Conservation (phyloP, 2,113 vertebrate genomes). For the Bubo bubo region DNA sequence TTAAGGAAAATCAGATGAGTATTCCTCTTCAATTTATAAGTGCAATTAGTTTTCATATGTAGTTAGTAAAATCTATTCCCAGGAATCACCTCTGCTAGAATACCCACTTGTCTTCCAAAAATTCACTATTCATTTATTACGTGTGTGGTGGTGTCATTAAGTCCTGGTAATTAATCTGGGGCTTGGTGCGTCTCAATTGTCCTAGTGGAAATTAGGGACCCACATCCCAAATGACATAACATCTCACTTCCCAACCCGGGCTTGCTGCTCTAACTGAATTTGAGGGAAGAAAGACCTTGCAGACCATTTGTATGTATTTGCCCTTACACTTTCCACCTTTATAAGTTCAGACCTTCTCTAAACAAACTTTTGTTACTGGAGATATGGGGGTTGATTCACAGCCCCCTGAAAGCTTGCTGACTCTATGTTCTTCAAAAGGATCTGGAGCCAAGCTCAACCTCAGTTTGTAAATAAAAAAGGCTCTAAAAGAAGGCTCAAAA, state of each 20-base stretch:
- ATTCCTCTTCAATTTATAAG: background rate
- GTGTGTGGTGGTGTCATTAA: background rate
- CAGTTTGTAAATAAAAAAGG: background rate
- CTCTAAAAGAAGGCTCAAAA: background rate
- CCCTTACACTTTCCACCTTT: background rate
- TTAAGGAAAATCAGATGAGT: constrained; percentile 1
- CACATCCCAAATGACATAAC: background rate
- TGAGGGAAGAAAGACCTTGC: background rate
- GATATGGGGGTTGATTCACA: background rate
- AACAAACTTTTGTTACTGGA: background rate
- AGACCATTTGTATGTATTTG: background rate
- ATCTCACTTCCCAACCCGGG: background rate
- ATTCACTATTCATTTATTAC: background rate
- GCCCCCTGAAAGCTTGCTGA: background rate
- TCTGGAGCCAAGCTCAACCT: background rate
- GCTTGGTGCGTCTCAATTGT: background rate
- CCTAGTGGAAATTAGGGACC: constrained; percentile 13
- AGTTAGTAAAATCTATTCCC: background rate
- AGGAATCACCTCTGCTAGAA: background rate
- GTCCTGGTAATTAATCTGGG: constrained; percentile 60
- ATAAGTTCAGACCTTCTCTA: background rate
- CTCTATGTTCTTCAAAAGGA: rapidly evolving
- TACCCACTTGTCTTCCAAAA: background rate
- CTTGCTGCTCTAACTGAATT: background rate
- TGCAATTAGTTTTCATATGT: constrained; percentile 23